Base-by-base conservation (phyloP, 1,140 invertebrate genomes). In the Sitodiplosis mosellana region DNA sequence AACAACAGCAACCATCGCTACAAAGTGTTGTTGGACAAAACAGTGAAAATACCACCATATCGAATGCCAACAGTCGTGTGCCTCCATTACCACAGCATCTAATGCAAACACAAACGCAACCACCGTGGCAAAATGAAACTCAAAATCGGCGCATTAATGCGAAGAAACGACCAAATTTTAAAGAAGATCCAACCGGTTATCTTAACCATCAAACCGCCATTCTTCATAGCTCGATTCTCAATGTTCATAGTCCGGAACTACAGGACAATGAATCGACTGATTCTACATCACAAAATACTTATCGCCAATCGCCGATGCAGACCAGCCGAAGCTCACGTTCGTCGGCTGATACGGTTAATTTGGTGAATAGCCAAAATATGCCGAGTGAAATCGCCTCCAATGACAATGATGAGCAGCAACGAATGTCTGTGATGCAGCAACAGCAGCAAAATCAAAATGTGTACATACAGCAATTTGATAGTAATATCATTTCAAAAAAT, bases 111-210 rank as follows among this genome's bases (percentile, higher is more conserved):
- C 15, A 21, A 4, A 12, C 17, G 46, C 60, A 72, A 51, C 59
- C 73, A 50, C 64, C 72, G n/a, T 76, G 75, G 75, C 59, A 73
- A 21, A 71, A 78, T 22, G 76, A 81, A 52, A 61, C 72, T 19
- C n/a, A 27, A 36, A 44, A 43, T 33, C 40, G 41, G 19, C 15
- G 40, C 20, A 34, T 12, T 34, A 46, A 36, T 34, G 3, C 41
- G 12, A 48, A 49, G 34, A 50, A 63, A n/a, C 68, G 68, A 49
- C 80, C 78, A 1, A 81, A 79, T 34, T 90, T 90, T 56, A 77
- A 90, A 69, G 87, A 91, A 53, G 87, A 92, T 64, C 85, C 87
- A 0, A 87, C 79, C 58, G 87, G 83, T 4, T 91, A 89, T 67
- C 65, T 91, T 47, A 81, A 84, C 5, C 85, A 88, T 56, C 86